Base-by-base conservation (phyloP, 2,888 invertebrate genomes). In the Cyclophora punctaria region DNA sequence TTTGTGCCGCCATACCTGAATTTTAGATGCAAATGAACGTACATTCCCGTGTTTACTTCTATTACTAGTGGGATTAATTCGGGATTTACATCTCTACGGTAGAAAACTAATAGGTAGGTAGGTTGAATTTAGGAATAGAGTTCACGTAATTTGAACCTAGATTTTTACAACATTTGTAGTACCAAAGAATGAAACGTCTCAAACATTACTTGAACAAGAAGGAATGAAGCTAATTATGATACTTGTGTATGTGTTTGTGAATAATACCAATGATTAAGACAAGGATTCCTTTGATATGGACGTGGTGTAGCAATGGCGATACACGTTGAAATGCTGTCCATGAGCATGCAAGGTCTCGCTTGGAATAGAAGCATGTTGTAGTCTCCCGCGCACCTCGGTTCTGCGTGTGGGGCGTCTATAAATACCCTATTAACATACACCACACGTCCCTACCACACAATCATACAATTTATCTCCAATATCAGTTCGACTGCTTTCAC, bases 351-450 rank as follows among this genome's bases (percentile, higher is more conserved):
- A 84, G 83, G 83, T 84, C 78, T 73, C 73, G 74, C 78, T 75
- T 78, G 77, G 81, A 83, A 83, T 83, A 84, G 84, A 82, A 74
- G 72, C 71, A 66, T 66, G 68, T 67, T 66, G 66, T 72, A 69
- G 64, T 79, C 84, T 83, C 86, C 82, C 83, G 85, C 82, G 78
- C 82, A 78, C 73, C 78, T 73, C 77, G 67, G 67, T 73, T 62
- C 84, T 69, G 84, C 83, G 85, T 78, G 87, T 86, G 87, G 83
- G 86, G 83, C 75, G 85, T 84, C 78, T 87, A 87, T 82, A 80
- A 86, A 86, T 86, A 87, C 69, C 61, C 63, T 59, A 65, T 60
- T 71, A 76, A 73, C 74, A 73, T 76, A 71, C 74, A 72, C 69
- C 69, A 67, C 68, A 70, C 71, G 75, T 74, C 69, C 75, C 75